Conservation (phyloP, 1,140 invertebrate genomes). For the Micrasema longulum region DNA sequence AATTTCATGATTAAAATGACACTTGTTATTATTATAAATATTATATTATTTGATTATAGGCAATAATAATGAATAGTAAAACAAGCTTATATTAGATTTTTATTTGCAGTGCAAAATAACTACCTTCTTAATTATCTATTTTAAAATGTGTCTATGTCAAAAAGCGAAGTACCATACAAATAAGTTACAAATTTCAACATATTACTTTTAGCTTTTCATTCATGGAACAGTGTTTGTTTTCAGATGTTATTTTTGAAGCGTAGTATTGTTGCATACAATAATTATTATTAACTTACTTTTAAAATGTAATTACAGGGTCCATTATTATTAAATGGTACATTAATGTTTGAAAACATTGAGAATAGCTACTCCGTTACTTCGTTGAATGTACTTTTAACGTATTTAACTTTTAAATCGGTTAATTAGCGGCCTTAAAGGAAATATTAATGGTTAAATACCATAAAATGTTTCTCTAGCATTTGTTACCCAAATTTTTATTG, state of each 20-base stretch:
- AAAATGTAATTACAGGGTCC: conserved; percentile 35
- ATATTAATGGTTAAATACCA: conserved; percentile 29
- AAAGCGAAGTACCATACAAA: no score
- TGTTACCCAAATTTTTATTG: conserved; percentile 28
- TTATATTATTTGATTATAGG: no score
- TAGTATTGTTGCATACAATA: conserved; percentile 45
- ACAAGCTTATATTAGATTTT: no score
- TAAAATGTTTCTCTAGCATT: conserved; percentile 26
- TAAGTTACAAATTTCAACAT: no score
- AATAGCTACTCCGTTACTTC: background rate
- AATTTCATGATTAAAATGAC: no score
- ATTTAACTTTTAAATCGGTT: conserved; percentile 39
- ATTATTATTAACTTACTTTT: conserved; percentile 43
- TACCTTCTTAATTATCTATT: no score
- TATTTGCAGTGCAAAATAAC: no score
- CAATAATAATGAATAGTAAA: no score
- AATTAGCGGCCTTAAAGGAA: conserved; percentile 38
- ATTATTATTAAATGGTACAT: background rate
- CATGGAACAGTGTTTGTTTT: no score
- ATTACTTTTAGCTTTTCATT: no score
- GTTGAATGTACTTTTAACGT: conserved; percentile 28
- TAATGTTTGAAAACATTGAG: conserved; percentile 10
- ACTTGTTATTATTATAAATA: no score
- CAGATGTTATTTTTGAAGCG: conserved; percentile 13
- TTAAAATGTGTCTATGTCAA: no score